Evolutionary conservation across 2,888 invertebrate species (phyloP).

Genomic region (Emesis castigata): DNA sequence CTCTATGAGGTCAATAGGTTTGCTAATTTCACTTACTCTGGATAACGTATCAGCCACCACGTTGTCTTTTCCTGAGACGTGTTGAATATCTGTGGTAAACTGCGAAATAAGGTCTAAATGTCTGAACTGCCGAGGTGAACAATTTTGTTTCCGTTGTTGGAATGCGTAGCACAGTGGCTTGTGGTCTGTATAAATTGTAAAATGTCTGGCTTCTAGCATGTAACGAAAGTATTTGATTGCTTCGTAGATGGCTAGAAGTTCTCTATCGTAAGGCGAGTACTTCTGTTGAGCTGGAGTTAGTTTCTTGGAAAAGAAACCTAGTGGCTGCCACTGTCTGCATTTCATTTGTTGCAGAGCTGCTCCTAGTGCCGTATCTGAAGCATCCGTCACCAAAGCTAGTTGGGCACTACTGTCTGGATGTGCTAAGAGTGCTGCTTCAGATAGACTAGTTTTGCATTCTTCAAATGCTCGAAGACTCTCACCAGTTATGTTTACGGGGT

Average conservation of each 20-base stretch:
- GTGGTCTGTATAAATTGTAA: not conserved
- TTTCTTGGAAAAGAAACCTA: not conserved
- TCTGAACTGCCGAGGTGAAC: not conserved
- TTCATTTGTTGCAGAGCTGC: not conserved
- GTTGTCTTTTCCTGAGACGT: not conserved
- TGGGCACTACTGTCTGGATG: conserved; percentile 70
- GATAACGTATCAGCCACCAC: not conserved
- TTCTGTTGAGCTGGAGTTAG: not conserved
- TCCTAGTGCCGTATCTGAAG: conserved; percentile 65
- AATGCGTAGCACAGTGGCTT: not conserved
- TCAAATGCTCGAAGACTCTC: conserved; percentile 56
- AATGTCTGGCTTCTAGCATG: not conserved
- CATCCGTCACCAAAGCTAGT: conserved; percentile 73
- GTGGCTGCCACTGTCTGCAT: not conserved
- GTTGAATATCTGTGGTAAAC: not conserved
- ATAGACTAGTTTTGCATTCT: conserved; percentile 67
- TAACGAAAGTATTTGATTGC: not conserved
- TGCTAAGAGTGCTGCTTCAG: conserved; percentile 69
- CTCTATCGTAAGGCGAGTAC: not conserved
- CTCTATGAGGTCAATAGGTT: not conserved
- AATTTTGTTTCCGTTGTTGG: not conserved
- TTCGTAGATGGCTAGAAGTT: not conserved
- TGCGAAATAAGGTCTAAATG: not conserved
- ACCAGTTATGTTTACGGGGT: conserved; percentile 13
- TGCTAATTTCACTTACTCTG: not conserved